Percentiles rank a stretch among this genome's conserved stretches.
Conservation (phyloP, 2,797 vertebrate species). For the Microchirus variegatus region DNA sequence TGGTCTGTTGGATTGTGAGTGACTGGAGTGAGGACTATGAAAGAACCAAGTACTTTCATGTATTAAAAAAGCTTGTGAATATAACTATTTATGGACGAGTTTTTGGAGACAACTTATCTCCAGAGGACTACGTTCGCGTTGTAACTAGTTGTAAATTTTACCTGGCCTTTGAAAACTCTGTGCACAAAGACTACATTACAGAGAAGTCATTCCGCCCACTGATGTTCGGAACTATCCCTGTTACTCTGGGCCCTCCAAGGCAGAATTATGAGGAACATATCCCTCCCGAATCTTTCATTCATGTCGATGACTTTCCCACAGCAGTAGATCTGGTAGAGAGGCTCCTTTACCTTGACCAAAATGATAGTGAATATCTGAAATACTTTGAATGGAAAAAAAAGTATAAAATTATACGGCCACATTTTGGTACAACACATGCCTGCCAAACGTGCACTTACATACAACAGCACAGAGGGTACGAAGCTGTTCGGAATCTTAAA, state of each 20-base stretch:
- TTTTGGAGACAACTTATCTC: not conserved
- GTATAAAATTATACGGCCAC: accelerated
- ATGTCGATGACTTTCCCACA: slow-evolving; percentile 40
- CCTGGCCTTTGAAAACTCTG: slow-evolving; percentile 41
- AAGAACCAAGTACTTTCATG: slow-evolving; percentile 23
- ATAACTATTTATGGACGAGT: slow-evolving; percentile 18
- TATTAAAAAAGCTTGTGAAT: slow-evolving; percentile 27
- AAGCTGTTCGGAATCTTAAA: slow-evolving; percentile 15
- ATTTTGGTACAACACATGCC: slow-evolving; percentile 6
- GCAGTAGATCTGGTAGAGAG: slow-evolving; percentile 39
- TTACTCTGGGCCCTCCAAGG: slow-evolving; percentile 40
- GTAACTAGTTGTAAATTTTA: not conserved
- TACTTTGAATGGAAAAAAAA: slow-evolving; percentile 36
- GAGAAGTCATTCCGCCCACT: slow-evolving; percentile 37
- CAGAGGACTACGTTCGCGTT: not conserved
- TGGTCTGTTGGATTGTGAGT: slow-evolving; percentile 47
- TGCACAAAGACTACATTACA: slow-evolving; percentile 25
- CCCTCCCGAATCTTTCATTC: slow-evolving; percentile 50
- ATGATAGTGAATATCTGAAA: slow-evolving; percentile 20
- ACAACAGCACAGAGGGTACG: slow-evolving; percentile 9
- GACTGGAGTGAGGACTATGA: not conserved
- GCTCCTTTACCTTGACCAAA: slow-evolving; percentile 32
- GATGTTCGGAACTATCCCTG: slow-evolving; percentile 14
- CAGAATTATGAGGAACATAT: slow-evolving; percentile 32
- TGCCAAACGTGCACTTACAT: slow-evolving; percentile 28